phyloP scores from a whole-genome alignment of 2,888 invertebrate genomes.

The Bhutanitis thaidina region DNA sequence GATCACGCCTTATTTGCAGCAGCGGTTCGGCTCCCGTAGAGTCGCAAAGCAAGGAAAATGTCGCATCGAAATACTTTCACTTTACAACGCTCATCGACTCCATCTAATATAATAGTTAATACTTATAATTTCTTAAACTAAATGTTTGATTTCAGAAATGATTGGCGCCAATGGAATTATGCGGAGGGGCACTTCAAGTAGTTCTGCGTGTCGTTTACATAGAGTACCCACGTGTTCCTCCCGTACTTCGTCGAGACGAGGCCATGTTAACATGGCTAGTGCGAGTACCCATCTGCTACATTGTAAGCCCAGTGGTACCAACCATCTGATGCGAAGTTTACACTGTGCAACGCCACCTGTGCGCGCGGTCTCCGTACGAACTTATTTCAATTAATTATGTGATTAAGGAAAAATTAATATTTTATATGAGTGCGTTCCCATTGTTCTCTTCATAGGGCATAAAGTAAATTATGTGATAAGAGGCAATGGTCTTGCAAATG shows the following conservation, averaged over 20 bases:
- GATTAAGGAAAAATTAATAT: not conserved
- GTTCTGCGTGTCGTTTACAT: conserved; percentile 49
- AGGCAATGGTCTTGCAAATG: not conserved
- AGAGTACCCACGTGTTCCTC: conserved; percentile 55
- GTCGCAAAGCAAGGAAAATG: too few species aligned
- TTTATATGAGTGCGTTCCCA: not conserved
- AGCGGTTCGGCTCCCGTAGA: too few species aligned
- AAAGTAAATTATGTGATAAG: not conserved
- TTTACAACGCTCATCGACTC: too few species aligned
- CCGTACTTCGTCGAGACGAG: conserved; percentile 45
- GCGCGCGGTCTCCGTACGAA: conserved; percentile 50
- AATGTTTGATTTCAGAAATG: conserved; percentile 41
- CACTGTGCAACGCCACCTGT: conserved; percentile 34
- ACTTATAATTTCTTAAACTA: too few species aligned
- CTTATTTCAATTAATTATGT: conserved; percentile 42
- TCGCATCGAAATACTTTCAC: too few species aligned
- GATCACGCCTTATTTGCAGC: too few species aligned
- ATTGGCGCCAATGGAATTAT: conserved; percentile 53
- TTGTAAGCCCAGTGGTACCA: conserved; percentile 23
- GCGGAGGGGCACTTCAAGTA: conserved; percentile 55
- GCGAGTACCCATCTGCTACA: conserved; percentile 19
- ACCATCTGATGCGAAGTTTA: conserved; percentile 4
- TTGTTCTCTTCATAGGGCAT: too few species aligned
- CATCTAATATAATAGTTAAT: too few species aligned
- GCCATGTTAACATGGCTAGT: conserved; percentile 21